Percentiles rank a stretch among this genome's conserved stretches.
phyloP scores from a whole-genome alignment of 2,113 vertebrate genomes.

The Nycticryphes semicollaris region DNA sequence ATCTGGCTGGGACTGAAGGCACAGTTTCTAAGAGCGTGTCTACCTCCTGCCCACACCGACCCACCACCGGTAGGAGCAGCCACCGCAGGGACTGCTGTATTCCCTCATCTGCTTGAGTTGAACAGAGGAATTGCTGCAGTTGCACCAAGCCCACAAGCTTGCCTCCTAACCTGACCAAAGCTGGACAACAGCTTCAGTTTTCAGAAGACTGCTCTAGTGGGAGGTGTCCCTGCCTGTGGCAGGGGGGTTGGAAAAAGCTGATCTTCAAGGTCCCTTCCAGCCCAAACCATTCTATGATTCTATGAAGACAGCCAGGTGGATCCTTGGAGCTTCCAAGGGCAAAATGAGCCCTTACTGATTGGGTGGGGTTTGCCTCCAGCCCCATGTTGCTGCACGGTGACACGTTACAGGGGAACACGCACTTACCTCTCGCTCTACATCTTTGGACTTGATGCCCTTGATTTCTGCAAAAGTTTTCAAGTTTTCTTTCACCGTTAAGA shows the following conservation, averaged over 20 bases:
- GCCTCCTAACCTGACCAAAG: background rate
- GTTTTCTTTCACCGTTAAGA: constrained; percentile 91
- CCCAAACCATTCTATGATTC: no score
- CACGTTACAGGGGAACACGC: background rate
- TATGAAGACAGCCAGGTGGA: background rate
- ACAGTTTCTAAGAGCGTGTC: background rate
- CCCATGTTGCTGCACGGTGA: background rate
- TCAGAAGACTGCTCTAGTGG: background rate
- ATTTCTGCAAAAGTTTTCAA: constrained; percentile 86
- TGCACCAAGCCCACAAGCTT: background rate
- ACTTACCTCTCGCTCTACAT: constrained; percentile 70
- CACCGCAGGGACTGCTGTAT: background rate
- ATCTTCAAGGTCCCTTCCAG: no score
- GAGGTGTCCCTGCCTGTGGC: no score
- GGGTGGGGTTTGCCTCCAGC: fast-evolving
- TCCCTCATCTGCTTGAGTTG: background rate
- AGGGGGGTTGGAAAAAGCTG: no score
- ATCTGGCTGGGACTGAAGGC: background rate
- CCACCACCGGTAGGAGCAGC: background rate
- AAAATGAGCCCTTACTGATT: background rate
- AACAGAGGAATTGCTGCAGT: background rate
- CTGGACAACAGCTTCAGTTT: background rate
- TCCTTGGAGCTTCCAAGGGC: background rate
- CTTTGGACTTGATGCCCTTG: constrained; percentile 83
- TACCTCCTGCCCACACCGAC: background rate